Evolutionary conservation across 2,113 vertebrate species (phyloP), one percentile per base, ranked within the genome.

Genomic region (human (Homo sapiens)): DNA sequence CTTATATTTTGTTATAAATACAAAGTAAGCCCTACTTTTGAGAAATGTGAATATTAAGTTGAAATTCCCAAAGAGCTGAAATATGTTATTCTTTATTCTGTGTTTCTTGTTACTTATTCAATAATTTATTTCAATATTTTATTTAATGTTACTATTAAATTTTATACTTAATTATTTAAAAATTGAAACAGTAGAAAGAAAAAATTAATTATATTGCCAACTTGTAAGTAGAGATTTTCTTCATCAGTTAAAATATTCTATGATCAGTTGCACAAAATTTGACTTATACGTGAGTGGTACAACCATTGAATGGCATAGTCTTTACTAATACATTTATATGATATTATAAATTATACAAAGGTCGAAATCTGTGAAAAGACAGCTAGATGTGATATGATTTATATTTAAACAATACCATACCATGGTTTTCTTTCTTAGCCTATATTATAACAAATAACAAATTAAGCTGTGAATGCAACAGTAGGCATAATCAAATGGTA

Each of bases 1-100:
- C 32, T 96, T 95, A 93, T 40, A 30, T 84, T 72, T 87, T 92
- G 10, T 82, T 90, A 66, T 83, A 96, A 96, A 61, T 92, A 18
- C 18, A 68, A 79, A 89, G 16, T 9, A 25, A 79, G 5, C 6
- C 30, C 89, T 94, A 85, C 20, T 85, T 84, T 88, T 13, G 82
- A 80, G 7, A 96, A 95, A 88, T 72, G 8, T 86, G 55, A 85
- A 86, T n/a, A 50, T 66, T 50, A 90, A 96, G 50, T 59, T 80
- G 32, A 90, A 93, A 83, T 70, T 76, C 40, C 8, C 6, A 79
- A 72, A 92, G 55, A 85, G 1, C 17, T 73, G 20, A 75, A 88
- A 50, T n/a, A 11, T 16, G 8, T 83, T 91, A 78, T 85, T 93
- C 4, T 48, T 83, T 87, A 48, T 83, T 82, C 22, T 59, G 48